Evolutionary conservation across 2,888 invertebrate genomes (phyloP), one percentile per base, ranked within the genome.

Genomic region (Eupithecia vulgata): DNA sequence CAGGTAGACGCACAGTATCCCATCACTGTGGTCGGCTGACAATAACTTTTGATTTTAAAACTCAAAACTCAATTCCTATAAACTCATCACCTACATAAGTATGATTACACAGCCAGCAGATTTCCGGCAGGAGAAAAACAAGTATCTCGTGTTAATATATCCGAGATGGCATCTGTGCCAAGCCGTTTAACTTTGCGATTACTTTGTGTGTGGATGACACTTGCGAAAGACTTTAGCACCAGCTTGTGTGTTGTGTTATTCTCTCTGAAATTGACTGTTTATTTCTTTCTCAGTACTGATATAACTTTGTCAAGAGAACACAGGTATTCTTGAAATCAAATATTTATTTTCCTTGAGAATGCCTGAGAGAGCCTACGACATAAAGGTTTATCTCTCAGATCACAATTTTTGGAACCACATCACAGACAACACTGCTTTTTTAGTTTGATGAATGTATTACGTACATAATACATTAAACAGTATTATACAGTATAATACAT

Each of bases 131-230:
- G 7, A 15, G 21, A 65, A 42, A 30, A 42, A 65, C 40, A 37
- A 65, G 37, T 65, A 65, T 65, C 65, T 65, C 65, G 42, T 7
- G 40, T 37, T 65, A 40, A 42, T 40, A 65, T 64, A 37, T 37
- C 40, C 40, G 21, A 37, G 52, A 25, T 48, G 34, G 15, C 25
- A 34, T 57, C 61, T 42, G 7, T 34, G 34, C 67, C 48, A 37
- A 68, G 35, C 25, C 40, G 25, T 68, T 37, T 8, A 68, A 57
- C 57, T 37, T 59, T 35, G 59, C 0, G 37, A 68, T 67, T 68
- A 68, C 40, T 48, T 35, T 67, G 25, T 68, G 15, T 35, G 52
- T 15, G 35, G 62, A 37, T 35, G 65, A 65, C 65, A 40, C 25
- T 64, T 25, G 25, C 40, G 25, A 65, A n/a, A 62, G 12, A 42